Base-by-base conservation (phyloP, 2,113 vertebrate genomes). In the Brachypodius melanocephalos region DNA sequence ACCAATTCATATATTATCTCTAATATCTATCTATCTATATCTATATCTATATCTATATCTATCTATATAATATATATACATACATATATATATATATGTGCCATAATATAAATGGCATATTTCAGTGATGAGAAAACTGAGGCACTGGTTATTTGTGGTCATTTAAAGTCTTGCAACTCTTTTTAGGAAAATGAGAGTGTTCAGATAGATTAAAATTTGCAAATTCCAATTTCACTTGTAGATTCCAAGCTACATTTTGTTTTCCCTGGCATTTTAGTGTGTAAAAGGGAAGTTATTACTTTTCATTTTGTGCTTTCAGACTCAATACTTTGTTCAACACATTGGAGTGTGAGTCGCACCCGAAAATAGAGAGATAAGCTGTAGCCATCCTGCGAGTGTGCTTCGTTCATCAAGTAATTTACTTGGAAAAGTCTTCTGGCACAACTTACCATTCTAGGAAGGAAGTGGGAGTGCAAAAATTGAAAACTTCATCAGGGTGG, bases 91-190 rank as follows among this genome's bases (percentile, higher is more conserved):
- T 1, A 34, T 11, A 48, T 38, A 38, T 38, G 10, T 38, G 38
- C 38, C 38, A 38, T 38, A 38, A 38, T 38, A 22, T n/a, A 73
- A 48, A 18, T 36, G 18, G 3, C 3, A 4, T 25, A 32, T 61
- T 57, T 62, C 29, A 80, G 8, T 25, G 8, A 32, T 58, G 10
- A 67, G 28, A 74, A 88, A 86, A 57, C 31, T 16, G 14, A 58
- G 4, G 1, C 7, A 43, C 2, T 58, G 1, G 2, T 51, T 67
- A 31, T 17, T 51, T 76, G 14, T 28, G 4, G 4, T 52, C 9
- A 28, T 75, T 74, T 75, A 69, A 62, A 43, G 1, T 45, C 9
- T 76, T 36, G 42, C 5, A 14, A 63, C 1, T 43, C 1, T 26
- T 88, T 52, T 79, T n/a, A 52, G 15, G 34, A 69, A 52, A 54